phyloP scores from a whole-genome alignment of 1,140 invertebrate species.

The Drosophila burlai region DNA sequence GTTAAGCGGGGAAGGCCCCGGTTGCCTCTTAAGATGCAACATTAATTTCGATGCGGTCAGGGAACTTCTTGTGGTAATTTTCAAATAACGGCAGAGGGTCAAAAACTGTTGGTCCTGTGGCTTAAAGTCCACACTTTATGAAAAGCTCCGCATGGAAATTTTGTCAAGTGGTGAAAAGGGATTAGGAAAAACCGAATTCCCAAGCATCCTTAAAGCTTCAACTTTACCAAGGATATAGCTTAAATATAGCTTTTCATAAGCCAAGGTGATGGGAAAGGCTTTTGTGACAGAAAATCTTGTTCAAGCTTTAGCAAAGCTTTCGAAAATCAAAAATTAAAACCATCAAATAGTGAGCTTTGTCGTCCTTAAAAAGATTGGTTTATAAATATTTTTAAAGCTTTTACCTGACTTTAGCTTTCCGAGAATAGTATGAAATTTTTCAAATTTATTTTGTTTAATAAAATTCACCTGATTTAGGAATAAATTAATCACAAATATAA shows the following conservation, averaged over 20 bases:
- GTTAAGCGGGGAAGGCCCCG: background rate
- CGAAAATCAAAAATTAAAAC: background rate
- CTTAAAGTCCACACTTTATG: conserved; percentile 14
- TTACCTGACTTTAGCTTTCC: background rate
- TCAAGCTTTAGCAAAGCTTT: background rate
- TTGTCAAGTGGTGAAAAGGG: background rate
- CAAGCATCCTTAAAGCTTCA: conserved; percentile 4
- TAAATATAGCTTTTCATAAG: conserved; percentile 13
- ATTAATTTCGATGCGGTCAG: conserved; percentile 38
- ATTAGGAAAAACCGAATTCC: background rate
- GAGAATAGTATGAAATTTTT: background rate
- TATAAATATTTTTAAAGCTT: background rate
- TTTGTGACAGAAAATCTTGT: background rate
- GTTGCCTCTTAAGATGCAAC: background rate
- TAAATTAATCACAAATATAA: background rate
- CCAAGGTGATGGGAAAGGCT: background rate
- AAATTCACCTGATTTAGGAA: background rate
- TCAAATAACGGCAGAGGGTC: background rate
- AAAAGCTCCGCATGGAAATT: conserved; percentile 11
- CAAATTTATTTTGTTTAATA: background rate
- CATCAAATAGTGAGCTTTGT: background rate
- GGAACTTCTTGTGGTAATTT: conserved; percentile 16
- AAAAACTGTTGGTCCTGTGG: conserved; percentile 1
- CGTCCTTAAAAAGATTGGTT: background rate
- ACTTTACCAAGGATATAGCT: background rate